phyloP scores from a whole-genome alignment of 2,113 vertebrate genomes.

The Alethe castanea region DNA sequence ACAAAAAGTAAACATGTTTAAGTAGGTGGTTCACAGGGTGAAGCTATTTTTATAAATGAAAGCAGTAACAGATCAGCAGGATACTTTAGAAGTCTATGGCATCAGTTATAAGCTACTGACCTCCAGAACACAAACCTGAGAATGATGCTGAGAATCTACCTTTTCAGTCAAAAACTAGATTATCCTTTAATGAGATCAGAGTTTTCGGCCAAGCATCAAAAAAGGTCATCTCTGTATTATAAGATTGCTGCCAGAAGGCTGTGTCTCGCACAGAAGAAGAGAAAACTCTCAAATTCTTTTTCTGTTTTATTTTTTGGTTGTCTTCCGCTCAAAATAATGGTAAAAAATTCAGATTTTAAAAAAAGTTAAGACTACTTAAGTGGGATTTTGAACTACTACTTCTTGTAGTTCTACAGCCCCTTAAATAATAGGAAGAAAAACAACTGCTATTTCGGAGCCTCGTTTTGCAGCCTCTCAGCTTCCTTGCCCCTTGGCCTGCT shows the following conservation, averaged over 20 bases:
- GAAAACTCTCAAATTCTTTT: not conserved
- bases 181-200: conserved; percentile 35
- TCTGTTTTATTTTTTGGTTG: not conserved
- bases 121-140: not conserved
- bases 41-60: conserved; percentile 62
- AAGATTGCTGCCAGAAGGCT: not conserved
- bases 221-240: conserved; percentile 36
- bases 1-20: conserved; percentile 26
- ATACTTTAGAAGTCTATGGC: not conserved
- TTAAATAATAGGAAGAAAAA: conserved; percentile 24
- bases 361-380: not conserved
- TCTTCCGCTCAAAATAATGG: not conserved
- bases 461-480: conserved; percentile 5
- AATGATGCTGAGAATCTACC: not conserved
- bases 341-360: not conserved
- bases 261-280: not conserved
- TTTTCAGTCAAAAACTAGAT: conserved; percentile 56
- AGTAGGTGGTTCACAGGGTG: conserved; percentile 24
- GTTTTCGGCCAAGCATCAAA: not conserved
- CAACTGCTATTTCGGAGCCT: not conserved
- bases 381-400: not conserved
- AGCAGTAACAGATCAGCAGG: not conserved
- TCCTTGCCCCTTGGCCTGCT: not conserved
- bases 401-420: not conserved
- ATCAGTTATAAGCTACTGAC: conserved; percentile 29